Percentiles rank a stretch among this genome's conserved stretches.
These are phyloP conservation scores for Tetragonula clypearis DNA, from an alignment of 1,140 invertebrate genomes.

Conservation along the genomic window DNA sequence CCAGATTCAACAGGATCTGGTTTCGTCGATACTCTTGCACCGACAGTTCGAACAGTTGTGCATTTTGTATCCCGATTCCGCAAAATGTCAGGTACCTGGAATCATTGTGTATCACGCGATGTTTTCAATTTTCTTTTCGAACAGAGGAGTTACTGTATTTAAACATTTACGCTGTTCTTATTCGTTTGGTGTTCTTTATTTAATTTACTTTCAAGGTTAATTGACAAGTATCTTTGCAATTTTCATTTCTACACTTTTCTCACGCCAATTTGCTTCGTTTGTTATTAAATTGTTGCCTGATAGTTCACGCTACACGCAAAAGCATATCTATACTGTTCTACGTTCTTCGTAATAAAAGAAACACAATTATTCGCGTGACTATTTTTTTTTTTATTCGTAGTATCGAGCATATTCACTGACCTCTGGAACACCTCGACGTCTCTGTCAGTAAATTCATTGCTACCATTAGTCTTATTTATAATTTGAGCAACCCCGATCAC, in stretches of 20 bases:
- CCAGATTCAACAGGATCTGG: constrained; percentile 85
- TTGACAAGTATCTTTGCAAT: not conserved
- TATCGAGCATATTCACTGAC: constrained; percentile 77
- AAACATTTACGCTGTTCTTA: no score
- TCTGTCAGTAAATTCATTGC: constrained; percentile 92
- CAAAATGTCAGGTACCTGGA: constrained; percentile 95
- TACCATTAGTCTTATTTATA: constrained; percentile 96
- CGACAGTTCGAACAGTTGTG: constrained; percentile 97
- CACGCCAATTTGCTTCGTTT: not conserved
- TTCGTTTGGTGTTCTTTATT: no score
- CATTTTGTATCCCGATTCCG: constrained; percentile 98
- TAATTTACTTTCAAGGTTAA: no score
- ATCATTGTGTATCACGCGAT: not conserved
- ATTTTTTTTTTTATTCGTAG: not conserved
- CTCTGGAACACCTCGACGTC: constrained; percentile 93
- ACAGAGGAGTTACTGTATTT: no score
- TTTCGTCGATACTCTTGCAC: constrained; percentile 96
- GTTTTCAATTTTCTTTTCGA: not conserved
- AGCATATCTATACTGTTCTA: no score
- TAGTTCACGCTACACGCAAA: not conserved
- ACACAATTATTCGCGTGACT: not conserved
- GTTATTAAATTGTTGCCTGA: not conserved
- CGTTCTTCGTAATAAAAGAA: not conserved
- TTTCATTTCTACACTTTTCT: not conserved
- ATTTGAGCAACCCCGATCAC: constrained; percentile 98